Percentiles rank a stretch among this genome's conserved stretches.
Evolutionary conservation across 2,888 invertebrate genomes (phyloP).

Genomic region (Drymonia ruficornis): DNA sequence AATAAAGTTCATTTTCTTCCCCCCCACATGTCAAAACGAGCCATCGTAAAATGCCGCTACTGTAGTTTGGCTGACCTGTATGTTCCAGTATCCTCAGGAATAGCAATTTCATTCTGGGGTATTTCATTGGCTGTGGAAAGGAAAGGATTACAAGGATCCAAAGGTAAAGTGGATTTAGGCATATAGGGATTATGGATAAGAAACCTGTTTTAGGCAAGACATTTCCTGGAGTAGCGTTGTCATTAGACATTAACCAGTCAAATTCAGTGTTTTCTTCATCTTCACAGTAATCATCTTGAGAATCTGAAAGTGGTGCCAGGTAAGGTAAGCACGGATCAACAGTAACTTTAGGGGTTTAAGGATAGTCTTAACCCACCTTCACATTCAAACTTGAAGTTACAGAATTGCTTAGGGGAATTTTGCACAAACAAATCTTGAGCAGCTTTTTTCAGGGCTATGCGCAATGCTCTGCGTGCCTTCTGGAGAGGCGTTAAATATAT

Average conservation of each 20-base stretch:
- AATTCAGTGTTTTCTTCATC: constrained; percentile 68
- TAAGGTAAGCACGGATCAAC: too few relatives aligned
- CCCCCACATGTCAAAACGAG: too few relatives aligned
- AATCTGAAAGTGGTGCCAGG: constrained; percentile 48
- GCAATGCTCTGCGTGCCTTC: constrained; percentile 76
- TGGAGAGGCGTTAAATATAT: constrained; percentile 69
- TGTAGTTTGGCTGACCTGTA: constrained; percentile 20
- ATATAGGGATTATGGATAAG: constrained; percentile 25
- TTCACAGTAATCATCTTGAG: constrained; percentile 63
- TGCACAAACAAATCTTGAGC: constrained; percentile 66
- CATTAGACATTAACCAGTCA: constrained; percentile 60
- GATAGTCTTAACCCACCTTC: constrained; percentile 53
- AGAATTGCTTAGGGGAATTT: constrained; percentile 56
- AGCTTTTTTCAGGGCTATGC: constrained; percentile 70
- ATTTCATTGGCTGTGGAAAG: constrained; percentile 36
- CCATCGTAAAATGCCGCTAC: too few relatives aligned
- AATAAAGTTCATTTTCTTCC: too few relatives aligned
- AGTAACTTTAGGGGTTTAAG: too few relatives aligned
- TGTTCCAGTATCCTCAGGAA: constrained; percentile 21
- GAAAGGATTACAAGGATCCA: constrained; percentile 36
- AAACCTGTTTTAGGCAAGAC: constrained; percentile 55
- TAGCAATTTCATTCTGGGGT: constrained; percentile 28
- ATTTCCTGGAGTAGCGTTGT: constrained; percentile 37
- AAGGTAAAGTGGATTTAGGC: constrained; percentile 25
- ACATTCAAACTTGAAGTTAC: constrained; percentile 53